Conservation (phyloP, 2,113 vertebrate species). For the Holacanthus passer region DNA sequence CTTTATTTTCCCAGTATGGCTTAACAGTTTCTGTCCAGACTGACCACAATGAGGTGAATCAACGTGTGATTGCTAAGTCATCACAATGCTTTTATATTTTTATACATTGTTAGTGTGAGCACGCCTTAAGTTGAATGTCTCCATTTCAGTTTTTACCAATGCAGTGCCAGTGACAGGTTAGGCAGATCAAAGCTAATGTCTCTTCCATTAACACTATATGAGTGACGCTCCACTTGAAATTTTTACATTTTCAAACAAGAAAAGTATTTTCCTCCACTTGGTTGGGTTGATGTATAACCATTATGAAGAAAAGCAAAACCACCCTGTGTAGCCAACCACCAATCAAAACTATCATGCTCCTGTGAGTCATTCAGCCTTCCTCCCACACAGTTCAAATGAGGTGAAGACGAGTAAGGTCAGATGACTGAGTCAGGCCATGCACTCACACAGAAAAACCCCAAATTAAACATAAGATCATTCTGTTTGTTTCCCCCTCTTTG, state of each 20-base stretch:
- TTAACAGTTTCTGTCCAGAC: constrained; percentile 19
- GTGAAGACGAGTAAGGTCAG: constrained; percentile 45
- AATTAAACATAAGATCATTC: constrained; percentile 30
- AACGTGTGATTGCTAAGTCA: constrained; percentile 34
- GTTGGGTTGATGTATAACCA: constrained; percentile 46
- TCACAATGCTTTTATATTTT: constrained; percentile 37
- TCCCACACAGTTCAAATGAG: constrained; percentile 63
- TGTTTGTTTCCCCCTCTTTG: constrained; percentile 32
- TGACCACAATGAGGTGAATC: constrained; percentile 7
- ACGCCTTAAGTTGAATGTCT: constrained; percentile 9
- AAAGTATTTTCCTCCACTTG: constrained; percentile 42
- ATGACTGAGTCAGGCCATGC: constrained; percentile 40
- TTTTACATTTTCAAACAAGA: constrained; percentile 44
- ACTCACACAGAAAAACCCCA: constrained; percentile 31
- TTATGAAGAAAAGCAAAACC: constrained; percentile 55
- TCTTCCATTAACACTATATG: constrained; percentile 40
- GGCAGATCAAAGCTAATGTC: constrained; percentile 37
- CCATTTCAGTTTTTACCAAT: constrained; percentile 35
- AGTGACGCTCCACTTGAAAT: constrained; percentile 33
- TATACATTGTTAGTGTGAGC: constrained; percentile 17
- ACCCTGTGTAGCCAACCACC: constrained; percentile 50
- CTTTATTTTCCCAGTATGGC: constrained; percentile 12
- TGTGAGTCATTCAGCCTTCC: constrained; percentile 63
- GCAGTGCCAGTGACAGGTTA: constrained; percentile 14
- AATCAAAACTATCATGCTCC: constrained; percentile 41